Evolutionary conservation across 2,888 invertebrate genomes (phyloP).

Genomic region (Graphium colonna): DNA sequence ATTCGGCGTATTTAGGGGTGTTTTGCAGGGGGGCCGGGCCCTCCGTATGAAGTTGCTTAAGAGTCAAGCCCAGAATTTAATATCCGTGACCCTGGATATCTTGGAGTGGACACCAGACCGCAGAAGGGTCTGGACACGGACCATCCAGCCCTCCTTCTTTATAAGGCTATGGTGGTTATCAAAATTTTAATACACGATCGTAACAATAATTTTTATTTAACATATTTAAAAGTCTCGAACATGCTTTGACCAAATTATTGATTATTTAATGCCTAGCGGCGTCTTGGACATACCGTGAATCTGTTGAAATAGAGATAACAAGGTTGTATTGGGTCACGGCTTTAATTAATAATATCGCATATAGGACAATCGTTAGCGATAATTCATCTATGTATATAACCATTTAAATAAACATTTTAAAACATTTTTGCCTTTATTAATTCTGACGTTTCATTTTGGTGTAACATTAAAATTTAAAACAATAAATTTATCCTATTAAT

Average conservation of each 20-base stretch:
- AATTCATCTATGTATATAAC: neutral
- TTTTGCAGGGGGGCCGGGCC: too few relatives aligned
- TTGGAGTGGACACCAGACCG: too few relatives aligned
- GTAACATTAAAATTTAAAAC: neutral
- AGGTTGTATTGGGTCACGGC: conserved; percentile 19
- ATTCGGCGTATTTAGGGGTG: too few relatives aligned
- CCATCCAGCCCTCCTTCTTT: too few relatives aligned
- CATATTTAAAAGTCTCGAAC: neutral
- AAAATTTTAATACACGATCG: too few relatives aligned
- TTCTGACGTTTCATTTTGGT: neutral
- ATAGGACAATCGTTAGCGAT: neutral
- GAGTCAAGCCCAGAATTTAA: too few relatives aligned
- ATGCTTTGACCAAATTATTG: conserved; percentile 10
- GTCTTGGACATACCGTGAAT: neutral
- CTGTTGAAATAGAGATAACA: conserved; percentile 13
- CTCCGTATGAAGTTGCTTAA: too few relatives aligned
- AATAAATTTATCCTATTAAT: too few relatives aligned
- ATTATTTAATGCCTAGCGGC: conserved; percentile 3
- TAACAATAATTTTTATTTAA: neutral
- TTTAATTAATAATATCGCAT: conserved; percentile 11
- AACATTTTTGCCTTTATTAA: neutral
- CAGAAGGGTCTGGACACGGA: too few relatives aligned
- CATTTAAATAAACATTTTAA: neutral
- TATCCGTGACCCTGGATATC: too few relatives aligned
- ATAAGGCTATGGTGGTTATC: too few relatives aligned